Conservation (phyloP, 2,888 invertebrate genomes). For the Parnassius apollo region DNA sequence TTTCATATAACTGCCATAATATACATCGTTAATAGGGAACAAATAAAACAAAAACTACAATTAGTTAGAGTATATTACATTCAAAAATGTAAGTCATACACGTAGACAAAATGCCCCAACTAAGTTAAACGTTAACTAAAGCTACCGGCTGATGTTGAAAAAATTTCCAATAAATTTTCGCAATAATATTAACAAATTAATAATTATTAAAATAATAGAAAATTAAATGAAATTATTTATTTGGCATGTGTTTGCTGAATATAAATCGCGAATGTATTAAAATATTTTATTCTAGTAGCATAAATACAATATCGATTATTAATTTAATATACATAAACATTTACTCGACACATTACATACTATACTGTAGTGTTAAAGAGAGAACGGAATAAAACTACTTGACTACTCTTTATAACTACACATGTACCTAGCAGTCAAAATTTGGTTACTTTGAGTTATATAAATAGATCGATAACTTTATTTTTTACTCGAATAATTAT, state of each 20-base stretch:
- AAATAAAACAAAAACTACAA: conserved; percentile 28
- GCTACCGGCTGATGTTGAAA: conserved; percentile 29
- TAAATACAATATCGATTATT: conserved; percentile 20
- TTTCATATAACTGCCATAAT: no score
- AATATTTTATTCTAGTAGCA: conserved; percentile 13
- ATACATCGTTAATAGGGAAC: neutral
- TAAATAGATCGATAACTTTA: conserved; percentile 25
- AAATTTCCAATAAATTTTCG: conserved; percentile 36
- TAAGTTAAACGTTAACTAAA: conserved; percentile 28
- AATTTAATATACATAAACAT: no score
- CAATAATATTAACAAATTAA: conserved; percentile 41
- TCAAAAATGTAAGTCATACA: conserved; percentile 34
- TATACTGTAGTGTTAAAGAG: no score
- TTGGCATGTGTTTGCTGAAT: conserved; percentile 33
- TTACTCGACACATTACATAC: no score
- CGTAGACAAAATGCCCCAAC: conserved; percentile 32
- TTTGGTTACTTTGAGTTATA: conserved; percentile 23
- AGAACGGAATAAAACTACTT: conserved; percentile 5
- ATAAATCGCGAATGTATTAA: conserved; percentile 25
- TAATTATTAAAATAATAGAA: conserved; percentile 31
- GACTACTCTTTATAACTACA: conserved; percentile 9
- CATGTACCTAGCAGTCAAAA: conserved; percentile 4
- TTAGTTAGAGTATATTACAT: conserved; percentile 40
- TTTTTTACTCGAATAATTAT: conserved; percentile 14
- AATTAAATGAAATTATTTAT: conserved; percentile 34